Conservation (phyloP, 2,797 vertebrate species). For the Aulostomus chinensis region DNA sequence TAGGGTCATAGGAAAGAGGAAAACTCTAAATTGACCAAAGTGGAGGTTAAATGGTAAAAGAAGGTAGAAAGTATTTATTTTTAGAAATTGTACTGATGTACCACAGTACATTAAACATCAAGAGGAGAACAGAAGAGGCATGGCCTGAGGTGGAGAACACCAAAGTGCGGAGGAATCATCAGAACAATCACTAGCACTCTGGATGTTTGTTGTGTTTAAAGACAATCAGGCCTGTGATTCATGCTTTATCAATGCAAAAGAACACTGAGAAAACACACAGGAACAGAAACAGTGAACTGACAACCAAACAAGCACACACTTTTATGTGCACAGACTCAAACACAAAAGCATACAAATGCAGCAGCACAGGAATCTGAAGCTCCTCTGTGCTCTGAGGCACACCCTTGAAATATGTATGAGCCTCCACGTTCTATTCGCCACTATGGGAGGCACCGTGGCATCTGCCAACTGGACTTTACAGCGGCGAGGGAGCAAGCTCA, state of each 20-base stretch:
- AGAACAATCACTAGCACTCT: constrained; percentile 17
- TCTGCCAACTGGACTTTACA: constrained; percentile 51
- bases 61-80: too few species aligned
- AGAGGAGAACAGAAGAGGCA: constrained; percentile 41
- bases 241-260: constrained; percentile 17
- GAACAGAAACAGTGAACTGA: constrained; percentile 10
- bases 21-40: too few species aligned
- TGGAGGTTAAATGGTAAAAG: too few species aligned
- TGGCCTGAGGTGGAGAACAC: constrained; percentile 5
- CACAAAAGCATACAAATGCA: constrained; percentile 18
- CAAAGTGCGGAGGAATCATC: background rate
- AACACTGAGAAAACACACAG: constrained; percentile 24
- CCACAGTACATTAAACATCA: too few species aligned
- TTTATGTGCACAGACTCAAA: constrained; percentile 10
- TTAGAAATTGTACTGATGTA: too few species aligned
- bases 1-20: too few species aligned
- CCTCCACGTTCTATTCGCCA: constrained; percentile 48
- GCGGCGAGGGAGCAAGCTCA: constrained; percentile 5
- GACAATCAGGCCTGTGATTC: constrained; percentile 22
- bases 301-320: constrained; percentile 16
- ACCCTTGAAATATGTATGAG: constrained; percentile 73
- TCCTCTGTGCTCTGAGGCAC: constrained; percentile 59
- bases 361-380: constrained; percentile 47
- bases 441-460: constrained; percentile 41
- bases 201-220: constrained; percentile 24